Base-by-base conservation (phyloP, 2,888 invertebrate species). In the Conops quadrifasciatus region DNA sequence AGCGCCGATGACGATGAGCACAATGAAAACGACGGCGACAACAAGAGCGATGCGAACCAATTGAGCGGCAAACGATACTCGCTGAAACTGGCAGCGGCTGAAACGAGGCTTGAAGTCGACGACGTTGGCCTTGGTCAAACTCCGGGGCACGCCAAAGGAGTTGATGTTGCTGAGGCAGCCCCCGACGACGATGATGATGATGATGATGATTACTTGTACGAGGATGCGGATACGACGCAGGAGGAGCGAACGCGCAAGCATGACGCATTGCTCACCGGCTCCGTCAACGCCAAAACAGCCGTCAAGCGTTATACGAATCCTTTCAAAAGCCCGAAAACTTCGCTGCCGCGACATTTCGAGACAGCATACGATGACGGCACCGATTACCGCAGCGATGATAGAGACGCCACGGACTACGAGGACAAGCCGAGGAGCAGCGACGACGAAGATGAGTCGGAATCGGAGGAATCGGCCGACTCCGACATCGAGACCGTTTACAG, bases 401-500 rank as follows among this genome's bases (percentile, higher is more conserved):
- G 56, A 24, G 49, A 30, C 45, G 71, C 28, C 63, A 66, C 9
- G 67, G 67, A 51, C 58, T 73, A 2, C 43, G 51, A 19, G 21
- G 11, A 26, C 2, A 74, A 73, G 70, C 73, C 70, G 45, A 75
- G 73, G 66, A 72, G 72, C 59, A 67, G 59, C 16, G 58, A 68
- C 30, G 53, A 70, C 43, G n/a, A 69, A 53, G 19, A 59, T 11
- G 60, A 63, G 73, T 36, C 66, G 68, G 70, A 72, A 72, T 49
- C 56, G 2, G 51, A 21, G 66, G 49, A 28, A 4, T 58, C 58
- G 21, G 67, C 66, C 13, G 43, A 72, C 36, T 47, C 83, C 72
- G 74, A 83, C 63, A 36, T 36, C 9, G 36, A 36, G 9, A 75
- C 83, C 74, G 73, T 82, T 74, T 74, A 85, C 78, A 76, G 87